Evolutionary conservation across 1,140 invertebrate species (phyloP), one percentile per base, ranked within the genome.

Genomic region (Leptinotarsa defecta): DNA sequence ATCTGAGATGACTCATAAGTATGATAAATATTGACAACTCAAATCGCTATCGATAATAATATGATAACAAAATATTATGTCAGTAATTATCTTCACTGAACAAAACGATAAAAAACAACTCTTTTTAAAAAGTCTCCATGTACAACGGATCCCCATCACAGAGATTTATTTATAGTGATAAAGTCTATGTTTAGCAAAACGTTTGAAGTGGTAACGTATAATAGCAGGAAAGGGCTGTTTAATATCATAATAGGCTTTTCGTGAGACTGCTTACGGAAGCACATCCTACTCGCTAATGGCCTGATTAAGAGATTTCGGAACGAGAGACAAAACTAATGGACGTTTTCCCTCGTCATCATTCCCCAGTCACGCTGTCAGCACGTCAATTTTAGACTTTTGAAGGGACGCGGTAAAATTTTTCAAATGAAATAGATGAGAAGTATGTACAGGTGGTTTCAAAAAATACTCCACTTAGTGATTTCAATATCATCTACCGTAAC

Each of bases 191-290:
- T 74, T 74, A 69, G 73, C 65, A 52, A 74, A 73, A 70, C 68
- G 48, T 76, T 78, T 78, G 72, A 76, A 77, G 79, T 80, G 75
- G 77, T 76, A 73, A 67, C 65, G 71, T 74, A 75, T 77, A 74
- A 76, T 79, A 76, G 75, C 75, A 65, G 67, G 61, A 77, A 79
- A 81, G 80, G 80, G 77, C 76, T 80, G 79, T 79, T 75, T 80
- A 82, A 82, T 83, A 82, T 81, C 80, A 81, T 83, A 83, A 83
- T 83, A 80, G 81, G 81, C 80, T 83, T 83, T 83, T 64, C 76
- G 64, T 68, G 76, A 75, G 74, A 77, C 74, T 81, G 81, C 80
- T 81, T 81, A 79, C 76, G 74, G 73, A 74, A 77, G 78, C 78
- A 79, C 72, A 83, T 81, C 81, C 73, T 71, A 13, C 77, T 74